Conservation (phyloP, 2,888 invertebrate genomes). For the Acronicta alni region DNA sequence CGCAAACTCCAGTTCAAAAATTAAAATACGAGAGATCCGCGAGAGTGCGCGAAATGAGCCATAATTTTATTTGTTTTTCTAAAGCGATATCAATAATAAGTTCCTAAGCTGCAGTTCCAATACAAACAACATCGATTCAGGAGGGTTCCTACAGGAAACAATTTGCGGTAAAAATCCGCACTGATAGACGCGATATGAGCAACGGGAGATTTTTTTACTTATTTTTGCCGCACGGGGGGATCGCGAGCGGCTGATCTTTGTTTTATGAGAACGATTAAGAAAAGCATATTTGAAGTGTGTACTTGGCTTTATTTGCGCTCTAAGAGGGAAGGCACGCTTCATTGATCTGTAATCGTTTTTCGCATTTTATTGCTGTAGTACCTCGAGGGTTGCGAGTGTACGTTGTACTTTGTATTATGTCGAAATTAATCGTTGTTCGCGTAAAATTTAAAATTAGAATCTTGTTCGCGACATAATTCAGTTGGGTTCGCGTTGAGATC, state of each 20-base stretch:
- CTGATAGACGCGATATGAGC: slow-evolving; percentile 85
- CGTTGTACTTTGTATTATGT: slow-evolving; percentile 58
- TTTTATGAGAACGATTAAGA: slow-evolving; percentile 90
- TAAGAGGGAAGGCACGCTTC: slow-evolving; percentile 86
- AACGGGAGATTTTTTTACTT: slow-evolving; percentile 79
- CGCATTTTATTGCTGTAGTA: slow-evolving; percentile 81
- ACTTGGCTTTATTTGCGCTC: slow-evolving; percentile 87
- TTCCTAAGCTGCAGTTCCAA: slow-evolving; percentile 73
- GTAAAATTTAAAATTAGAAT: slow-evolving; percentile 70
- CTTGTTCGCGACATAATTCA: slow-evolving; percentile 76
- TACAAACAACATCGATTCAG: slow-evolving; percentile 80
- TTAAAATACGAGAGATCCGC: slow-evolving; percentile 61
- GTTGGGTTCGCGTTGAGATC: slow-evolving; percentile 62
- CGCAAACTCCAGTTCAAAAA: slow-evolving; percentile 29
- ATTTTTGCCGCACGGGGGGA: slow-evolving; percentile 80
- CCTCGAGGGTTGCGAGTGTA: slow-evolving; percentile 78
- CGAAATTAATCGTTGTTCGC: slow-evolving; percentile 71
- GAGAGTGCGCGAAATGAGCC: slow-evolving; percentile 68
- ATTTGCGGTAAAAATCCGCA: slow-evolving; percentile 84
- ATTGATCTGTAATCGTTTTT: slow-evolving; percentile 89
- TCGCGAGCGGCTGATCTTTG: slow-evolving; percentile 85
- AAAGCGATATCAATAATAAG: slow-evolving; percentile 77
- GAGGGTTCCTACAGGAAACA: slow-evolving; percentile 79
- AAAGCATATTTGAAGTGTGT: slow-evolving; percentile 90
- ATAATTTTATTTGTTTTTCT: slow-evolving; percentile 74